phyloP scores from a whole-genome alignment of 2,113 vertebrate genomes.

The Hirundichthys speculiger region DNA sequence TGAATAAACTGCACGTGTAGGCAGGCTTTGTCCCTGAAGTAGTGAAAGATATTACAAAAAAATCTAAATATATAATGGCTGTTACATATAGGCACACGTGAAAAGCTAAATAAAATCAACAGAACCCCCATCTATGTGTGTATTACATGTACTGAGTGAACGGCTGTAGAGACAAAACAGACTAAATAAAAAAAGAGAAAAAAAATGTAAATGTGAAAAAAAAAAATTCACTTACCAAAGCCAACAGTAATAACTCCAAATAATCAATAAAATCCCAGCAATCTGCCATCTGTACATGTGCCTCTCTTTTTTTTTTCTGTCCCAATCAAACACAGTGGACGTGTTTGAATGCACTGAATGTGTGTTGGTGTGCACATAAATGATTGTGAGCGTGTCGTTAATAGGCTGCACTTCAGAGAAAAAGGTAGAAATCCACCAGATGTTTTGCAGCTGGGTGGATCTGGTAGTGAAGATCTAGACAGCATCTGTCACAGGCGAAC shows the following conservation, averaged over 20 bases:
- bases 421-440: conserved; percentile 80
- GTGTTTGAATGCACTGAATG: conserved; percentile 27
- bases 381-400: conserved; percentile 67
- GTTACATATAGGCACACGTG: conserved; percentile 10
- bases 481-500: conserved; percentile 85
- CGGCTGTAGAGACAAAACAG: background rate
- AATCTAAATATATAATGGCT: conserved; percentile 27
- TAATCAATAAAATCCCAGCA: background rate
- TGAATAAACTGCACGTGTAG: conserved; percentile 59
- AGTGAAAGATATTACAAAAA: conserved; percentile 54
- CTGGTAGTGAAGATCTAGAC: conserved; percentile 85
- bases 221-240: background rate
- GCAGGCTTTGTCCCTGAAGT: conserved; percentile 53
- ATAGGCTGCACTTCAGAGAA: conserved; percentile 81
- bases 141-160: background rate
- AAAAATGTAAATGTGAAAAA: conserved; percentile 9
- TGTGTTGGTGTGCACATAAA: conserved; percentile 14
- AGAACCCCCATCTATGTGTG: background rate
- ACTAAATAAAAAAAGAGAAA: background rate
- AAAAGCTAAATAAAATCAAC: conserved; percentile 28
- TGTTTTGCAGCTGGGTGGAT: conserved; percentile 88
- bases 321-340: conserved; percentile 21
- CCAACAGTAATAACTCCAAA: conserved; percentile 7
- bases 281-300: conserved; percentile 42
- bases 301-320: conserved; percentile 23